Base-by-base conservation (phyloP, 2,888 invertebrate species). In the Eretmocerus hayati region DNA sequence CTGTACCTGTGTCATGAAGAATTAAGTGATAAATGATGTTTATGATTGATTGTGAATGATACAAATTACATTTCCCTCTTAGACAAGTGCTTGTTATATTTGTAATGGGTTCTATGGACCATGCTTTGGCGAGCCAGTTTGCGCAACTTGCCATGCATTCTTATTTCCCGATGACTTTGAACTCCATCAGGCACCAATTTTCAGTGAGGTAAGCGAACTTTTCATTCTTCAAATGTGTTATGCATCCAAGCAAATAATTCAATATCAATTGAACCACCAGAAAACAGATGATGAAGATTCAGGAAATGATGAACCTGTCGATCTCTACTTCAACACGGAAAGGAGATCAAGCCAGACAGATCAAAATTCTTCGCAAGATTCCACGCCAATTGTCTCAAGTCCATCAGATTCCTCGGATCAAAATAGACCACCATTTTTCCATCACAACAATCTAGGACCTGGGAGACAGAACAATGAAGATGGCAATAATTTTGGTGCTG, bases 101-200 rank as follows among this genome's bases (percentile, higher is more conserved):
- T 94, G 94, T 66, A 86, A 88, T 73, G 94, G 94, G 13, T 94
- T 87, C 68, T 94, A 94, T 69, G 92, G 92, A 0, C 88, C 90
- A 1, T 89, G 85, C 70, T 93, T 88, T 67, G 90, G 85, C 22
- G 90, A 93, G 67, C 92, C 92, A 9, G 84, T 92, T 1, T 95
- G 94, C 71, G 82, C 86, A 15, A 90, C 91, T 1, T 95, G 94
- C 63, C 94, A 94, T 67, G 80, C 90, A 36, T 94, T 94, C 72
- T 74, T 94, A n/a, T 93, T 88, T 65, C 90, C 91, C 1, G 85
- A 87, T 64, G 83, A 85, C 55, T 76, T 80, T 8, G 76, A 77
- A 9, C 71, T 75, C 56, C 64, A 76, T 38, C 78, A 77, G 20
- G 60, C 66, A 23, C 66, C 65, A 21, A 65, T 72, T 46, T 69